phyloP scores from a whole-genome alignment of 2,113 vertebrate genomes.

The Chaetodon auriga region DNA sequence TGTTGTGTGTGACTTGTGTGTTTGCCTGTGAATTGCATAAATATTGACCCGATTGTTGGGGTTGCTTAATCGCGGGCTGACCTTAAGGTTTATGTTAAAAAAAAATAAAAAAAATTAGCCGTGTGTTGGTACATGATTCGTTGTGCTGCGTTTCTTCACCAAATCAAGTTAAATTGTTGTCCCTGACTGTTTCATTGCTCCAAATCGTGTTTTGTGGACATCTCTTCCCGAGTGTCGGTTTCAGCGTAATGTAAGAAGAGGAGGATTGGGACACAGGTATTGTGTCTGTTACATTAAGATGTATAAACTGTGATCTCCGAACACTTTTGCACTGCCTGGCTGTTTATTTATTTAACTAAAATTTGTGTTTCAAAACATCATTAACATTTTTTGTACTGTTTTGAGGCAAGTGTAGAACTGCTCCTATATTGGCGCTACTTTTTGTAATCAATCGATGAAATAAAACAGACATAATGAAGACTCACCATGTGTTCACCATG shows the following conservation, averaged over 20 bases:
- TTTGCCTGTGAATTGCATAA: slow-evolving; percentile 1
- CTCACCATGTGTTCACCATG: background rate
- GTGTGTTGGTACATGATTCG: background rate
- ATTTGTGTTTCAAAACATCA: background rate
- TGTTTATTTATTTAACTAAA: slow-evolving; percentile 32
- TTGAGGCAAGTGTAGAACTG: background rate
- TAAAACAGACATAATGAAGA: background rate
- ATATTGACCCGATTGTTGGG: background rate
- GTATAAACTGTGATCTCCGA: background rate
- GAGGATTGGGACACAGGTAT: background rate
- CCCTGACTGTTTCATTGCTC: too few relatives aligned
- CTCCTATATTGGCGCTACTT: background rate
- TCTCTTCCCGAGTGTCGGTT: background rate
- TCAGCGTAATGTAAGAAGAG: background rate
- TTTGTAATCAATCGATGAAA: slow-evolving; percentile 21
- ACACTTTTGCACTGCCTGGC: background rate
- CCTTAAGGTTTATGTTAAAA: background rate
- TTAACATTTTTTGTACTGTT: background rate
- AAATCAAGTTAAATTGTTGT: background rate
- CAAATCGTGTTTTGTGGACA: background rate
- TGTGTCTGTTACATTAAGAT: background rate
- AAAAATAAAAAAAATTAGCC: background rate
- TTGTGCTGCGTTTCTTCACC: background rate
- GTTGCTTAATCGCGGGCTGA: background rate
- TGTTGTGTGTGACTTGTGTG: background rate